These are phyloP conservation scores for Platypus cylindrus DNA, from an alignment of 2,888 invertebrate species.

Conservation along the genomic window DNA sequence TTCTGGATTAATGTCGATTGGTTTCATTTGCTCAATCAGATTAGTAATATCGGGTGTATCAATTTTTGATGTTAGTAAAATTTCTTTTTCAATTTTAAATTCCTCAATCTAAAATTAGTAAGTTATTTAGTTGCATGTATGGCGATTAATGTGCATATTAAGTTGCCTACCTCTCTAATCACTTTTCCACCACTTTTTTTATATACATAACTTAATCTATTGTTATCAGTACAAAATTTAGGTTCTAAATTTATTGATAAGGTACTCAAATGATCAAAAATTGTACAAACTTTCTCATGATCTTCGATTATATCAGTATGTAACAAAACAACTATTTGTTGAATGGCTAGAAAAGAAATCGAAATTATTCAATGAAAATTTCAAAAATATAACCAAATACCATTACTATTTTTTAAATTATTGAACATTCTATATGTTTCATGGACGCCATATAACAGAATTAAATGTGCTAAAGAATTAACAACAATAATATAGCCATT, in stretches of 20 bases:
- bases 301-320: conserved; percentile 39
- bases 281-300: conserved; percentile 32
- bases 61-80: conserved; percentile 27
- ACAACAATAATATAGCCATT: conserved; percentile 27
- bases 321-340: conserved; percentile 27
- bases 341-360: conserved; percentile 18
- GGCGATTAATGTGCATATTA: neutral
- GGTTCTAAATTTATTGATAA: conserved; percentile 30
- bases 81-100: conserved; percentile 27
- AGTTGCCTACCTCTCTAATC: conserved; percentile 31
- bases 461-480: conserved; percentile 28
- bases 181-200: conserved; percentile 43
- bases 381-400: conserved; percentile 16
- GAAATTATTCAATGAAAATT: conserved; percentile 1
- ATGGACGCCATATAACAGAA: conserved; percentile 23
- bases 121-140: conserved; percentile 1
- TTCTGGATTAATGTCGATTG: conserved; percentile 30
- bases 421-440: conserved; percentile 25
- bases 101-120: conserved; percentile 24
- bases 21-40: conserved; percentile 13
- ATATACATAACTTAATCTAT: conserved; percentile 30
- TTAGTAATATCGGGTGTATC: conserved; percentile 28
- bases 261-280: conserved; percentile 38
- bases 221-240: conserved; percentile 29
- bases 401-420: conserved; percentile 26